phyloP scores from a whole-genome alignment of 2,797 vertebrate genomes.

The Pantherophis alleghaniensis region DNA sequence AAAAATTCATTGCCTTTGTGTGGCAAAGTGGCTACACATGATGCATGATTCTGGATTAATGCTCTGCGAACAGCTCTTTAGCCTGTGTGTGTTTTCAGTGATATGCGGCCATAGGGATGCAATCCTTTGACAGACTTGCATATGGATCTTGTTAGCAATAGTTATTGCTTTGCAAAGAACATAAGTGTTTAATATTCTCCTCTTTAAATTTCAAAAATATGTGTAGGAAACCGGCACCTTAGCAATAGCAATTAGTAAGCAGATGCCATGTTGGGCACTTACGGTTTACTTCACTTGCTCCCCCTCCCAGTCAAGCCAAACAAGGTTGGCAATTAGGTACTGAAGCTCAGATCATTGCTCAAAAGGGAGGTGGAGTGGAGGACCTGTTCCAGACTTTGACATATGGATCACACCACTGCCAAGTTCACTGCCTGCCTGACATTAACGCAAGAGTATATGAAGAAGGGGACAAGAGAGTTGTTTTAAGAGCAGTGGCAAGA shows the following conservation, averaged over 20 bases:
- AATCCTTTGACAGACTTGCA: constrained; percentile 46
- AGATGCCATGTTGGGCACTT: background rate
- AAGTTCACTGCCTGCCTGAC: constrained; percentile 48
- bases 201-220: background rate
- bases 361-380: background rate
- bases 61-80: constrained; percentile 44
- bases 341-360: constrained; percentile 16
- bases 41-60: constrained; percentile 56
- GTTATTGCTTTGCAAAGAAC: constrained; percentile 47
- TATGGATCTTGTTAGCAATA: constrained; percentile 48
- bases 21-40: constrained; percentile 42
- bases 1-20: constrained; percentile 46
- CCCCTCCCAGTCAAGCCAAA: constrained; percentile 19
- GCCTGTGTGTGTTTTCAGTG: constrained; percentile 31
- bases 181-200: constrained; percentile 3
- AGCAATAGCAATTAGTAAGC: constrained; percentile 1
- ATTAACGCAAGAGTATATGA: constrained; percentile 39
- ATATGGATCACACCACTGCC: constrained; percentile 55
- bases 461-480: background rate
- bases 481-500: constrained; percentile 41
- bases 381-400: constrained; percentile 27
- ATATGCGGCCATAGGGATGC: constrained; percentile 13
- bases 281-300: constrained; percentile 9
- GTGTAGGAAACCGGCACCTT: background rate
- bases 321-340: constrained; percentile 22